phyloP scores from a whole-genome alignment of 1,140 invertebrate genomes.

The Drosophila rufa region DNA sequence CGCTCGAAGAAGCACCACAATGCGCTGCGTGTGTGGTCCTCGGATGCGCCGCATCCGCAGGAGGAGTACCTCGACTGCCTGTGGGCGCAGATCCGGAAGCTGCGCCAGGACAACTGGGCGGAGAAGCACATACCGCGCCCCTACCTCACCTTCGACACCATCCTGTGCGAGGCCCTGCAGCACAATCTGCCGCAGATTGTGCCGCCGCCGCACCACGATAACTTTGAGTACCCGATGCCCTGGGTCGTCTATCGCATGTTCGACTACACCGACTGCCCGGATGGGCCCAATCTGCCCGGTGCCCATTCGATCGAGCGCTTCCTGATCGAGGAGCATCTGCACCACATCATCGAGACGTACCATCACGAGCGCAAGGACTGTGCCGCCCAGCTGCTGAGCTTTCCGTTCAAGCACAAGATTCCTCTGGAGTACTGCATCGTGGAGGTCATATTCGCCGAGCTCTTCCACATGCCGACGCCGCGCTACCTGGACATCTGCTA shows the following conservation, averaged over 20 bases:
- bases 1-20: slow-evolving; percentile 96
- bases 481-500: slow-evolving; percentile 97
- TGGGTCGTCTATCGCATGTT: slow-evolving; percentile 97
- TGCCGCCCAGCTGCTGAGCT: slow-evolving; percentile 95
- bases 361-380: slow-evolving; percentile 97
- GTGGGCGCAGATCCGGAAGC: slow-evolving; percentile 97
- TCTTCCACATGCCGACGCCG: slow-evolving; percentile 96
- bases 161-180: slow-evolving; percentile 97
- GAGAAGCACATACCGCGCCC: slow-evolving; percentile 98
- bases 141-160: slow-evolving; percentile 97
- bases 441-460: slow-evolving; percentile 97
- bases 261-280: slow-evolving; percentile 99
- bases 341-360: slow-evolving; percentile 96
- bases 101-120: slow-evolving; percentile 97
- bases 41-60: slow-evolving; percentile 96
- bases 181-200: slow-evolving; percentile 96
- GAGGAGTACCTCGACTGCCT: slow-evolving; percentile 99
- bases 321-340: slow-evolving; percentile 98
- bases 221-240: slow-evolving; percentile 95
- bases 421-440: slow-evolving; percentile 99
- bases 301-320: slow-evolving; percentile 99
- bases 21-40: slow-evolving; percentile 96
- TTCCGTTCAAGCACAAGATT: slow-evolving; percentile 96
- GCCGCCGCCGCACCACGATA: slow-evolving; percentile 96
- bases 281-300: slow-evolving; percentile 95